These are phyloP conservation scores for Xanthorhoe spadicearia DNA, from an alignment of 2,888 invertebrate genomes.

Conservation along the genomic window DNA sequence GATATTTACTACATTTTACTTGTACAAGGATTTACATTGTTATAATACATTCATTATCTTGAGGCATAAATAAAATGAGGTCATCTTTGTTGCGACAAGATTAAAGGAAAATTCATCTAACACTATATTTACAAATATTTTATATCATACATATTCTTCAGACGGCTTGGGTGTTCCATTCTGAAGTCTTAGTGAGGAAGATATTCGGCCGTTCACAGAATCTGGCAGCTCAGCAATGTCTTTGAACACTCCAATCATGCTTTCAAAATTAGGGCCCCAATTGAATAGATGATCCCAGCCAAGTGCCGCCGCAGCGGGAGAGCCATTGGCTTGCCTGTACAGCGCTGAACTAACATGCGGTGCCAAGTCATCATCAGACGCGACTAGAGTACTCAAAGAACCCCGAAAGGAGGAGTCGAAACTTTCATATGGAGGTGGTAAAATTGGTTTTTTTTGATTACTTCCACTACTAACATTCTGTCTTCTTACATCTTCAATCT, in stretches of 20 bases:
- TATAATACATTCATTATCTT: constrained; percentile 26
- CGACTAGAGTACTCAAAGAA: constrained; percentile 96
- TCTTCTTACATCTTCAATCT: constrained; percentile 87
- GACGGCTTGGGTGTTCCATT: constrained; percentile 93
- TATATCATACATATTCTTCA: constrained; percentile 92
- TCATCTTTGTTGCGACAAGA: constrained; percentile 29
- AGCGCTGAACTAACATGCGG: constrained; percentile 91
- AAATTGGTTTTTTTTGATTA: constrained; percentile 87
- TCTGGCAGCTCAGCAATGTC: constrained; percentile 98
- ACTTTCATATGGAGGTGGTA: constrained; percentile 93
- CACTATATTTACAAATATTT: constrained; percentile 36
- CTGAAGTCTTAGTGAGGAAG: constrained; percentile 90
- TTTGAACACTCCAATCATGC: constrained; percentile 97
- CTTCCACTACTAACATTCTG: constrained; percentile 82
- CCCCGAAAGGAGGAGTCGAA: constrained; percentile 97
- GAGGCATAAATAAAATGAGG: constrained; percentile 34
- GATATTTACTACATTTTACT: constrained; percentile 34
- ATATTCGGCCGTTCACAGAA: constrained; percentile 89
- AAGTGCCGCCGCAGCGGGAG: constrained; percentile 91
- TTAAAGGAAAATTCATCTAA: constrained; percentile 21
- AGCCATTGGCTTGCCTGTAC: constrained; percentile 92
- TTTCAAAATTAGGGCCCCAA: constrained; percentile 98
- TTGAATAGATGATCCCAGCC: constrained; percentile 98
- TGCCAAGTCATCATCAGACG: constrained; percentile 95
- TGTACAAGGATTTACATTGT: constrained; percentile 34